Base-by-base conservation (phyloP, 1,140 invertebrate species). In the Drosophila subobscura region DNA sequence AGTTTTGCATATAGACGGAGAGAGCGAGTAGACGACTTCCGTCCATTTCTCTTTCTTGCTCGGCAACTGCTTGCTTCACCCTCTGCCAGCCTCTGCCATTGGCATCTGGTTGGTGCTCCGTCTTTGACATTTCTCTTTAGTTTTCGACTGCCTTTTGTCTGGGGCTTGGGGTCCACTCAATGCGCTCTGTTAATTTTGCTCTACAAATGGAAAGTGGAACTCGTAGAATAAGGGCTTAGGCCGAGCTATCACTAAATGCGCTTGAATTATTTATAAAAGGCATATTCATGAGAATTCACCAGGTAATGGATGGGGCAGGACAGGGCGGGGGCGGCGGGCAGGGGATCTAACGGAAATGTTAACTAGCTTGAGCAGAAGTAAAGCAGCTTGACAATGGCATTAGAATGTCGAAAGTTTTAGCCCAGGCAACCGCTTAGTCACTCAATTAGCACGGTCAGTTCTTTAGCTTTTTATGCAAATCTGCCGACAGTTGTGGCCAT, bases 191-290 rank as follows among this genome's bases (percentile, higher is more conserved):
- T 88, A 88, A 88, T 88, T 88, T 88, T 71, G 76, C 76, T 85
- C 67, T 66, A 79, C 57, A 79, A 84, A 78, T 64, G 61, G 33
- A 46, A 70, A 58, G 47, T 44, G 59, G 58, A 33, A 70, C 68
- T 60, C 37, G 33, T 10, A 44, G 68, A 6, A 37, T 10, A 27
- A 71, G 53, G 73, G 70, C 81, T 86, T 81, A 81, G 68, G 78
- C 63, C 73, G 60, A 54, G 64, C 74, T 88, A 85, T 85, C 72
- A 75, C 61, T 60, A 66, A 75, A 81, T 88, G 65, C 81, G 81
- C 81, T 85, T 85, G 81, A 85, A 85, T 85, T 86, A 85, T 85
- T 85, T 85, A 85, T 75, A 85, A 85, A 85, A 86, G 83, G 68
- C 81, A 85, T 85, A 85, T 85, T 85, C 83, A 78, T 78, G 74